Conservation (phyloP, 2,888 invertebrate species). For the Nesidiocoris tenuis region DNA sequence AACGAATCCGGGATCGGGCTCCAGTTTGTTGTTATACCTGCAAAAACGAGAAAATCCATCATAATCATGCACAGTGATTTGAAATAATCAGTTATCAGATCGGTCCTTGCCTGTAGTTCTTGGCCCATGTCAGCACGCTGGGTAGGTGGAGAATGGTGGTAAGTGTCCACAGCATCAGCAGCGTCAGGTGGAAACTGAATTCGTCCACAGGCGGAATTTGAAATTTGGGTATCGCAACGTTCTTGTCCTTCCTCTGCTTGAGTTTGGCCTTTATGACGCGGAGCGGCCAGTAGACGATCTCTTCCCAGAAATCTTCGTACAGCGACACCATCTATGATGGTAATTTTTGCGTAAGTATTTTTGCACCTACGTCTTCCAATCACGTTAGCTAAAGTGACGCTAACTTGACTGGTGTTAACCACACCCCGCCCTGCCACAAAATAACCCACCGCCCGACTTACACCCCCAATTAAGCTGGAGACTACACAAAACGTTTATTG, state of each 20-base stretch:
- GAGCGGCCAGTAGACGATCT: slow-evolving; percentile 53
- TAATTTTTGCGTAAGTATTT: too few species aligned
- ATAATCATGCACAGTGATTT: slow-evolving; percentile 7
- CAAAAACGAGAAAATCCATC: slow-evolving; percentile 50
- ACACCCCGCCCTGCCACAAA: too few species aligned
- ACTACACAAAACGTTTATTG: too few species aligned
- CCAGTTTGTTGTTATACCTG: slow-evolving; percentile 60
- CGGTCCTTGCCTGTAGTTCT: slow-evolving; percentile 70
- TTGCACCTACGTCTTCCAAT: too few species aligned
- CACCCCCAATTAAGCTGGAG: too few species aligned
- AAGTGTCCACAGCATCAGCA: slow-evolving; percentile 68
- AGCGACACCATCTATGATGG: slow-evolving; percentile 67
- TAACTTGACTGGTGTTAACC: too few species aligned
- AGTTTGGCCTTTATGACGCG: slow-evolving; percentile 49
- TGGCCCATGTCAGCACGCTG: slow-evolving; percentile 74
- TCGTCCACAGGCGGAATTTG: slow-evolving; percentile 54
- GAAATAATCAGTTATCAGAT: slow-evolving; percentile 20
- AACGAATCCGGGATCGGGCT: slow-evolving; percentile 64
- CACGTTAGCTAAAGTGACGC: too few species aligned
- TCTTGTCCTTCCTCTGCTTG: slow-evolving; percentile 24
- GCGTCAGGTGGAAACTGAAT: slow-evolving; percentile 71
- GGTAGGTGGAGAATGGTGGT: slow-evolving; percentile 70
- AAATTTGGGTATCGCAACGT: slow-evolving; percentile 24
- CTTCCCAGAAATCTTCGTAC: slow-evolving; percentile 74
- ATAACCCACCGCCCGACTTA: too few species aligned